Conservation (phyloP, 2,113 vertebrate genomes). For the Antidorcas marsupialis region DNA sequence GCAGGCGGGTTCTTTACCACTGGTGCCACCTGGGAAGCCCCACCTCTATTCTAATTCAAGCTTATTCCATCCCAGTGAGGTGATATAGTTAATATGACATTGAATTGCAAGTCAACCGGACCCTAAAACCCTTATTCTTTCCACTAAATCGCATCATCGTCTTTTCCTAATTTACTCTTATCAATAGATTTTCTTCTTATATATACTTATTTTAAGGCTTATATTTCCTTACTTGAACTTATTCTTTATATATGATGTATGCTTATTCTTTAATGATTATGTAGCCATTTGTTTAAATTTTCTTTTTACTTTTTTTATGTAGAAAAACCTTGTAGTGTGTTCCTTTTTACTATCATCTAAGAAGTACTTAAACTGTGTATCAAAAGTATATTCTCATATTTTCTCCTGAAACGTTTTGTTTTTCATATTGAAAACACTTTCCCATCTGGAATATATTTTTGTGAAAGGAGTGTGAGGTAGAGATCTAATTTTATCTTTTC, state of each 20-base stretch:
- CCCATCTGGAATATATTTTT: background rate
- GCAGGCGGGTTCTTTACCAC: background rate
- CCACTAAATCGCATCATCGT: background rate
- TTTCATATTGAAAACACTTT: background rate
- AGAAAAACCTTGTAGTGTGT: background rate
- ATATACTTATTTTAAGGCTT: background rate
- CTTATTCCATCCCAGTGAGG: background rate
- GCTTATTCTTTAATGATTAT: background rate
- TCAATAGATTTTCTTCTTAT: background rate
- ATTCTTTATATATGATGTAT: background rate
- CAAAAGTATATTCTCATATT: background rate
- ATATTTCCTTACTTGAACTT: background rate
- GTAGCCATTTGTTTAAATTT: background rate
- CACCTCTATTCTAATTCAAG: background rate
- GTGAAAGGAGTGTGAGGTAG: background rate
- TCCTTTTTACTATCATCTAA: background rate
- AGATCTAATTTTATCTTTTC: conserved; percentile 13
- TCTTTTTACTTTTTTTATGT: background rate
- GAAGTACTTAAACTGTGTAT: background rate
- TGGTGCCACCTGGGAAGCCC: background rate
- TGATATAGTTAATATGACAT: background rate
- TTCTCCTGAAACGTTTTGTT: background rate
- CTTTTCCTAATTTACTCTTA: background rate
- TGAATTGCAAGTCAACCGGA: background rate
- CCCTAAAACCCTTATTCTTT: background rate